These are phyloP conservation scores for Myripristis jacobus DNA, from an alignment of 2,797 vertebrate genomes.

Conservation along the genomic window DNA sequence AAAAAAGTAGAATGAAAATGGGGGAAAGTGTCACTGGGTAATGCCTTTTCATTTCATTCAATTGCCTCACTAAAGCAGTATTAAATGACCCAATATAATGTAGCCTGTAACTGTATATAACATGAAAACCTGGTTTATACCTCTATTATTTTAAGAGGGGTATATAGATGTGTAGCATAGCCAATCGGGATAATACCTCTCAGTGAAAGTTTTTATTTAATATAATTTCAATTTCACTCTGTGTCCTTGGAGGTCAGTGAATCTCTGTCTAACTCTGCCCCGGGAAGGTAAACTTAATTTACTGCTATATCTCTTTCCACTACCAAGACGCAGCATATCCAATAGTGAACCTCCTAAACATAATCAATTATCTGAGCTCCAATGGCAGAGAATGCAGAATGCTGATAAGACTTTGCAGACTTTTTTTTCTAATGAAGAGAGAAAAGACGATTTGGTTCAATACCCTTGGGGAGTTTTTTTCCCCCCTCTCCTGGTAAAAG, in stretches of 20 bases:
- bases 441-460: slow-evolving; percentile 82
- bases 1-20: slow-evolving; percentile 29
- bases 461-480: slow-evolving; percentile 69
- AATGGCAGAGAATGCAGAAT: slow-evolving; percentile 80
- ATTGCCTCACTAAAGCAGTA: slow-evolving; percentile 6
- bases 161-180: slow-evolving; percentile 45
- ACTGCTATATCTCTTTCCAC: slow-evolving; percentile 80
- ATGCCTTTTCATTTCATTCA: slow-evolving; percentile 34
- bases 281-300: slow-evolving; percentile 85
- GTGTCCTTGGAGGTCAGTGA: slow-evolving; percentile 79
- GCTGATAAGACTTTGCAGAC: slow-evolving; percentile 85
- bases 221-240: slow-evolving; percentile 75
- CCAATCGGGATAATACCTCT: slow-evolving; percentile 58
- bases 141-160: slow-evolving; percentile 50
- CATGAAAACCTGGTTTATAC: slow-evolving; percentile 25
- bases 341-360: slow-evolving; percentile 81
- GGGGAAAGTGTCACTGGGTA: slow-evolving; percentile 6
- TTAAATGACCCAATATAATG: slow-evolving; percentile 34
- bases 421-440: slow-evolving; percentile 81
- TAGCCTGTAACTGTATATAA: slow-evolving; percentile 36
- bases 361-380: slow-evolving; percentile 85
- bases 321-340: slow-evolving; percentile 70
- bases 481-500: slow-evolving; percentile 68
- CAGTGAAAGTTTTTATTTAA: slow-evolving; percentile 58
- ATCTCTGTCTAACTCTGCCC: slow-evolving; percentile 74